phyloP scores from a whole-genome alignment of 2,797 vertebrate species.

The Gymnothorax javanicus region DNA sequence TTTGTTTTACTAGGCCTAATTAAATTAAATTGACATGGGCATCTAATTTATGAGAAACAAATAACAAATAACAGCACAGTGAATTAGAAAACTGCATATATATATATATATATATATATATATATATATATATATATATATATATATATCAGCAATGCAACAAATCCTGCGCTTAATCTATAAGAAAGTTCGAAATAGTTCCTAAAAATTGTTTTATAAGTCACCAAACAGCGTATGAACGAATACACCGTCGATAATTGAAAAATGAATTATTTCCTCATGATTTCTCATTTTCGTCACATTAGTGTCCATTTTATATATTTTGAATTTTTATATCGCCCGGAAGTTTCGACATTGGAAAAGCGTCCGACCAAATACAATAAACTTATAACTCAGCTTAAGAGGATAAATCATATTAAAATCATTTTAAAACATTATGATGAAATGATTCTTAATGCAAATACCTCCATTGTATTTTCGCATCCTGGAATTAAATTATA shows the following conservation, averaged over 20 bases:
- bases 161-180: neutral
- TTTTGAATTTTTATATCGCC: neutral
- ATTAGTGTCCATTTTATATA: neutral
- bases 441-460: neutral
- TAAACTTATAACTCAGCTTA: neutral
- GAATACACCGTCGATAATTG: neutral
- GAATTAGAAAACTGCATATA: neutral
- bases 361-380: neutral
- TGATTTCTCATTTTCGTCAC: neutral
- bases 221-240: neutral
- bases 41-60: neutral
- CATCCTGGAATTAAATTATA: neutral
- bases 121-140: too few species aligned
- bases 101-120: too few species aligned
- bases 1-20: neutral
- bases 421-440: neutral
- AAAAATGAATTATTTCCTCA: neutral
- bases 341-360: neutral
- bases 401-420: neutral
- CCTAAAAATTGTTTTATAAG: neutral
- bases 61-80: neutral
- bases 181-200: neutral
- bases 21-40: neutral
- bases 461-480: neutral
- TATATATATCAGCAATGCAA: too few species aligned